These are phyloP conservation scores for Rhynchonycteris naso DNA, from an alignment of 2,797 vertebrate species.

Conservation along the genomic window DNA sequence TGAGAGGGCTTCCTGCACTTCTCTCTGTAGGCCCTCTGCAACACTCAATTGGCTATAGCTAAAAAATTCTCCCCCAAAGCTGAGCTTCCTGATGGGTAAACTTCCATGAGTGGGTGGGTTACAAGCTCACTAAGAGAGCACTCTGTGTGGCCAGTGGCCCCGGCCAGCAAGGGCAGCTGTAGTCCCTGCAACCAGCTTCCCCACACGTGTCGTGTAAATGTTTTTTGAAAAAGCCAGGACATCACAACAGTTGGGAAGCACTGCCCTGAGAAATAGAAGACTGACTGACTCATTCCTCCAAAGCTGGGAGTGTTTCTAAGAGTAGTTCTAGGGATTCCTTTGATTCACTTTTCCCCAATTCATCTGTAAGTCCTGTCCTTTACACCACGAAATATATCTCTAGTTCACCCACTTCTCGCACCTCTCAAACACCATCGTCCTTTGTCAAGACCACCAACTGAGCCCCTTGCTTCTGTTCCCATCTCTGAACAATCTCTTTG, in stretches of 20 bases:
- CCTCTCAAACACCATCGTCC: not conserved
- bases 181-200: not conserved
- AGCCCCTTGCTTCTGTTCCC: not conserved
- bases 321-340: not conserved
- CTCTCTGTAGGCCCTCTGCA: not conserved
- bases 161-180: not conserved
- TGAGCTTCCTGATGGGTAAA: not conserved
- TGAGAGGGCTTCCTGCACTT: not conserved
- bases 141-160: fast-evolving
- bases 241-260: not conserved
- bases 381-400: not conserved
- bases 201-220: not conserved
- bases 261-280: not conserved
- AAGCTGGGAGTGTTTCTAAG: not conserved
- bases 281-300: not conserved
- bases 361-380: not conserved
- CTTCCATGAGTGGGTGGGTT: not conserved
- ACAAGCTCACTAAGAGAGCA: not conserved
- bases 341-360: not conserved
- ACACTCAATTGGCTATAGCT: not conserved
- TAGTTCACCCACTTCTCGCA: not conserved
- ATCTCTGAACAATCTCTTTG: not conserved
- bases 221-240: not conserved
- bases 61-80: not conserved
- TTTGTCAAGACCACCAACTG: not conserved